Percentiles rank a stretch among this genome's conserved stretches.
These are phyloP conservation scores for Coptodon bakossiorum DNA, from an alignment of 2,113 vertebrate genomes.

Conservation along the genomic window DNA sequence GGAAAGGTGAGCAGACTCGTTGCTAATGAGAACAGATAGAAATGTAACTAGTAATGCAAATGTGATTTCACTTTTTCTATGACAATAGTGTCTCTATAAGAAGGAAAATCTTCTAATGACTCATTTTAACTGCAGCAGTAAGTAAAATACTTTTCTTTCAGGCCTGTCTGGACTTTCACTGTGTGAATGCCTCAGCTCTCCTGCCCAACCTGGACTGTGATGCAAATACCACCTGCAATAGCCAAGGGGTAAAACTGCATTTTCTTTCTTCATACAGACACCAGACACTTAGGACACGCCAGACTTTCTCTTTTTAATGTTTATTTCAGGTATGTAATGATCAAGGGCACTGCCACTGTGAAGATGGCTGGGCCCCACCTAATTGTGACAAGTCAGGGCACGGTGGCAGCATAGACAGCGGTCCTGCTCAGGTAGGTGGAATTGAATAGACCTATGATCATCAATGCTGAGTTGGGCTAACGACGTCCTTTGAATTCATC, in stretches of 20 bases:
- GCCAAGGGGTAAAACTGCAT: slow-evolving; percentile 70
- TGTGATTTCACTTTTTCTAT: neutral
- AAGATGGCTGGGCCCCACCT: slow-evolving; percentile 73
- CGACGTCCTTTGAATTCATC: neutral
- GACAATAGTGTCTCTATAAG: neutral
- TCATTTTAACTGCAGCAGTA: slow-evolving; percentile 5
- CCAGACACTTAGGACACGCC: neutral
- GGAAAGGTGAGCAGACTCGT: slow-evolving; percentile 69
- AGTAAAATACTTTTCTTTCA: slow-evolving; percentile 19
- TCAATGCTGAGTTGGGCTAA: neutral
- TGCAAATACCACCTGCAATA: slow-evolving; percentile 64
- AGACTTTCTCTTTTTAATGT: neutral
- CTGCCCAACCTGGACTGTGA: slow-evolving; percentile 71
- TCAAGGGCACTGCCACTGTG: slow-evolving; percentile 75
- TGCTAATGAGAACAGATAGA: neutral
- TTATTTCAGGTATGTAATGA: slow-evolving; percentile 74
- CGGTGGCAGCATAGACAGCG: slow-evolving; percentile 81
- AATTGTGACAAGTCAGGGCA: slow-evolving; percentile 53
- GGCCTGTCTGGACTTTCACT: slow-evolving; percentile 75
- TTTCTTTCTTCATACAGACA: neutral
- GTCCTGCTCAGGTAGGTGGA: slow-evolving; percentile 75
- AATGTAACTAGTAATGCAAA: no score
- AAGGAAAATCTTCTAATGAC: neutral
- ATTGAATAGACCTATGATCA: neutral
- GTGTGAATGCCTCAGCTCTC: slow-evolving; percentile 71